These are phyloP conservation scores for Drosophila pectinifera DNA, from an alignment of 1,140 invertebrate genomes.

Conservation along the genomic window DNA sequence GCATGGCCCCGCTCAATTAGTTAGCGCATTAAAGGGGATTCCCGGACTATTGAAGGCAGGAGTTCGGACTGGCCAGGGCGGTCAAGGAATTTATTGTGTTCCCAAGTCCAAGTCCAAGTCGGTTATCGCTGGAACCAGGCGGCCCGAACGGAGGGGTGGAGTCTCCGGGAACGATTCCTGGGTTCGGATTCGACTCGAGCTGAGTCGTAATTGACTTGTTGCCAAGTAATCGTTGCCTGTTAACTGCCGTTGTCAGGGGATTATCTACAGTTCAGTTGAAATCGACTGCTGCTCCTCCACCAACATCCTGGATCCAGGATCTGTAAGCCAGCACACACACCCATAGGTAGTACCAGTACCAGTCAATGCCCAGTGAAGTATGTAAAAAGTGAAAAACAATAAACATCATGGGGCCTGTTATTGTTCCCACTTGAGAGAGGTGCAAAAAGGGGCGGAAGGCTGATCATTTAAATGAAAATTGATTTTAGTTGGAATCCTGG, in stretches of 20 bases:
- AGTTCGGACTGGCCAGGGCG: conserved; percentile 18
- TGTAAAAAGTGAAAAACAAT: conserved; percentile 77
- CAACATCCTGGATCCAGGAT: conserved; percentile 10
- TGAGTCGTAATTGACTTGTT: conserved; percentile 78
- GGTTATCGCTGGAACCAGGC: conserved; percentile 72
- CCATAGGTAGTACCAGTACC: background rate
- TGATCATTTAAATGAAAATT: conserved; percentile 31
- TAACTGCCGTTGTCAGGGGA: conserved; percentile 82
- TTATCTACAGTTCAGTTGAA: conserved; percentile 81
- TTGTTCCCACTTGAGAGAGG: conserved; percentile 1
- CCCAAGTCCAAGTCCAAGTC: conserved; percentile 43
- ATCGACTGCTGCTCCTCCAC: conserved; percentile 55
- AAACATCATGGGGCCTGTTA: conserved; percentile 61
- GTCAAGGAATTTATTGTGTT: conserved; percentile 71
- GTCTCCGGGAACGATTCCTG: conserved; percentile 36
- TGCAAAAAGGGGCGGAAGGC: background rate
- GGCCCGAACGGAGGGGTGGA: background rate
- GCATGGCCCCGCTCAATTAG: conserved; percentile 66
- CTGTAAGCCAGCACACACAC: conserved; percentile 9
- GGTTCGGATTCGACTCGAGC: conserved; percentile 19
- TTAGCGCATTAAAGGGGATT: conserved; percentile 76
- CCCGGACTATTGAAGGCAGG: conserved; percentile 29
- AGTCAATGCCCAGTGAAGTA: conserved; percentile 67
- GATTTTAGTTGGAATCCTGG: conserved; percentile 25
- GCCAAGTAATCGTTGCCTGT: conserved; percentile 83